phyloP scores from a whole-genome alignment of 35 echinoderm and acorn worm genomes.

The Amphiura filiformis region DNA sequence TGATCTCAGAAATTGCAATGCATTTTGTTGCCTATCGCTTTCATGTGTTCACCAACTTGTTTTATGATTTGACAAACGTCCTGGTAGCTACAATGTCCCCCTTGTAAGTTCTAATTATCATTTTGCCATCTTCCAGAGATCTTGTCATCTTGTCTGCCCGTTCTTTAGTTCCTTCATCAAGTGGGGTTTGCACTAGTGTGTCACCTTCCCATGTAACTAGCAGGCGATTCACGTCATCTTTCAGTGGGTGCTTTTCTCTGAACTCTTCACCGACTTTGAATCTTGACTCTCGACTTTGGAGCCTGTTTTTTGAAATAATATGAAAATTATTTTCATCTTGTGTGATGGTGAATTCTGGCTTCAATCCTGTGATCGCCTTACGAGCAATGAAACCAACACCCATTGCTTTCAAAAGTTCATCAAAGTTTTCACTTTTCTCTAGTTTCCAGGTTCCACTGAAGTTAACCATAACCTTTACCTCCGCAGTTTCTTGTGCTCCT shows the following conservation, averaged over 20 bases:
- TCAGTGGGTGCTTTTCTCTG: conserved; percentile 45
- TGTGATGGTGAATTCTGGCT: conserved; percentile 45
- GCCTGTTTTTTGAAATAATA: conserved; percentile 22
- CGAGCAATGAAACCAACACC: conserved; percentile 35
- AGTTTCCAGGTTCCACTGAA: conserved; percentile 67
- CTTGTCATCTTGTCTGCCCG: conserved; percentile 32
- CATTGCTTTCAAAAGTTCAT: conserved; percentile 70
- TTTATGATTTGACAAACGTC: background rate
- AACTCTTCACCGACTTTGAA: conserved; percentile 49
- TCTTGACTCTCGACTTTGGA: conserved; percentile 3
- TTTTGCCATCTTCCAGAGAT: conserved; percentile 40
- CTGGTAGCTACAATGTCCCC: conserved; percentile 54
- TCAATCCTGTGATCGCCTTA: conserved; percentile 26
- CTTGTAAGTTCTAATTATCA: conserved; percentile 50
- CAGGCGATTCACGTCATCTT: conserved; percentile 18
- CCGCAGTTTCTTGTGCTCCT: background rate
- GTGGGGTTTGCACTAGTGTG: conserved; percentile 44
- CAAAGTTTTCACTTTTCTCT: conserved; percentile 60
- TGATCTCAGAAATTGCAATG: too few species aligned
- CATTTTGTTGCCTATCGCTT: background rate
- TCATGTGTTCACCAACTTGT: too few species aligned
- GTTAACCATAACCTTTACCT: background rate
- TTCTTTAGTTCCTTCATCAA: conserved; percentile 25
- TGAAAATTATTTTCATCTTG: conserved; percentile 31
- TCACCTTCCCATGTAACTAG: conserved; percentile 49